phyloP scores from a whole-genome alignment of 2,888 invertebrate species.

The Orthonevra nobilis region DNA sequence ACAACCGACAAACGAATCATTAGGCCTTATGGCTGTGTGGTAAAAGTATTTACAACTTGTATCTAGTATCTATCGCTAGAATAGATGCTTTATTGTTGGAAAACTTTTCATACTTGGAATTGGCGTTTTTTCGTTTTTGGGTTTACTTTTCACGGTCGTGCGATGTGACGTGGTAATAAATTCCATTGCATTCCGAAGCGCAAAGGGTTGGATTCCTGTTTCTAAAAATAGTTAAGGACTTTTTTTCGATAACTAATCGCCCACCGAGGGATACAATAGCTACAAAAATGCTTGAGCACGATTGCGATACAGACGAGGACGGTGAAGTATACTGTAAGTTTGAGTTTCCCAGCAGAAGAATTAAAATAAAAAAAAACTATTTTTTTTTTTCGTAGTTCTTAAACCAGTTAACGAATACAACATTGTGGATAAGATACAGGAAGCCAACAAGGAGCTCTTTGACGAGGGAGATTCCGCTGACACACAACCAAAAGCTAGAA shows the following conservation, averaged over 20 bases:
- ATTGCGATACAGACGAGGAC: constrained; percentile 79
- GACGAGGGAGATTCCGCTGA: constrained; percentile 71
- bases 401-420: constrained; percentile 81
- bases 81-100: constrained; percentile 40
- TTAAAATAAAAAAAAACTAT: not conserved
- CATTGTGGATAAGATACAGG: constrained; percentile 81
- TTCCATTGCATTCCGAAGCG: constrained; percentile 33
- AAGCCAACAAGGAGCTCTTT: constrained; percentile 81
- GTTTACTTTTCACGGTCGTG: constrained; percentile 30
- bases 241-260: constrained; percentile 23
- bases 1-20: too few relatives aligned
- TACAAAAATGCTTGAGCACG: constrained; percentile 76
- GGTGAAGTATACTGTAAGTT: constrained; percentile 80
- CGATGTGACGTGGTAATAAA: constrained; percentile 47
- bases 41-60: too few relatives aligned
- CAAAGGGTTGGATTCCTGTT: constrained; percentile 36
- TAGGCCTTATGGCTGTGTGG: constrained; percentile 28
- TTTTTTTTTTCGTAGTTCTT: constrained; percentile 75
- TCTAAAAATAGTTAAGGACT: constrained; percentile 60
- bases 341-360: constrained; percentile 1
- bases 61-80: constrained; percentile 24
- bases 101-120: constrained; percentile 40
- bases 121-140: constrained; percentile 5
- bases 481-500: constrained; percentile 62
- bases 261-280: constrained; percentile 18